Conservation (phyloP, 2,888 invertebrate species). For the Iphiclides podalirius region DNA sequence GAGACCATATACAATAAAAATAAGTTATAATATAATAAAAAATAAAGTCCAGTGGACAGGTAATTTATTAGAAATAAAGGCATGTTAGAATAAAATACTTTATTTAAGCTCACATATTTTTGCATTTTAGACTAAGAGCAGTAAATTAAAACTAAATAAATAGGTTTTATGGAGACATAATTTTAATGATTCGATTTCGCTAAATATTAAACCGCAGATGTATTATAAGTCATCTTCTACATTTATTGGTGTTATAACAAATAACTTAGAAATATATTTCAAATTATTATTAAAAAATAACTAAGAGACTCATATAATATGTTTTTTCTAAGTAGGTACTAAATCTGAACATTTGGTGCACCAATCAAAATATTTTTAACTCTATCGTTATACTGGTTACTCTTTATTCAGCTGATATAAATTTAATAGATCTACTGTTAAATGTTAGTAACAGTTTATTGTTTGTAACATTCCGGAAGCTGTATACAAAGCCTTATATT, state of each 20-base stretch:
- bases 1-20: too few species aligned
- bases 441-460: slow-evolving; percentile 74
- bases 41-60: too few species aligned
- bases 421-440: slow-evolving; percentile 48
- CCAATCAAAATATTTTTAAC: slow-evolving; percentile 31
- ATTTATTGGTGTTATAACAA: slow-evolving; percentile 17
- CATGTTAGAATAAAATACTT: slow-evolving; percentile 70
- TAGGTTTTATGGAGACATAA: slow-evolving; percentile 47
- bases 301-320: slow-evolving; percentile 6
- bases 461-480: slow-evolving; percentile 78
- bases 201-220: slow-evolving; percentile 21
- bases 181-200: slow-evolving; percentile 27
- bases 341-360: slow-evolving; percentile 38
- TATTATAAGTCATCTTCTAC: slow-evolving; percentile 17
- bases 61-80: too few species aligned
- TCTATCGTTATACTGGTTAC: slow-evolving; percentile 27
- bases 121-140: slow-evolving; percentile 55
- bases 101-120: slow-evolving; percentile 72
- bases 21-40: too few species aligned
- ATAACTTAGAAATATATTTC: slow-evolving; percentile 12
- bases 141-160: slow-evolving; percentile 59
- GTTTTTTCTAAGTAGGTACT: slow-evolving; percentile 6
- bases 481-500: slow-evolving; percentile 76
- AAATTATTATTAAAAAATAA: slow-evolving; percentile 5
- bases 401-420: slow-evolving; percentile 31